Evolutionary conservation across 2,113 vertebrate species (phyloP), one percentile per base, ranked within the genome.

Genomic region (Phainopepla nitens): DNA sequence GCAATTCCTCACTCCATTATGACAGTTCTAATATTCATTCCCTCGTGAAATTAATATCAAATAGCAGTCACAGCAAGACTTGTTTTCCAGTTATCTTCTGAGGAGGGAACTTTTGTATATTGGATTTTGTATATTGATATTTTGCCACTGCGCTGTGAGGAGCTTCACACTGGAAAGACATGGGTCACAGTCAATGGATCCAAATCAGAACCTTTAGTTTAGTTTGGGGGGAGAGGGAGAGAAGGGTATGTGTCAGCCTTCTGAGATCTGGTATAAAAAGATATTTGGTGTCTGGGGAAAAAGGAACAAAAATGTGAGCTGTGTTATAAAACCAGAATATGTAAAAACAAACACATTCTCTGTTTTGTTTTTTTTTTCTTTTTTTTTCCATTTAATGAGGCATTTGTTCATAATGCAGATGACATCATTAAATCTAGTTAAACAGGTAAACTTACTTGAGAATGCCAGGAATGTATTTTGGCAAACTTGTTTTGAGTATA

Each of bases 11-110:
- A 50, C 41, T 68, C 44, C 31, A 49, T 6, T 77, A 44, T 75
- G 81, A 61, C 56, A 92, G 66, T 93, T 93, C n/a, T 89, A 82
- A 66, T 92, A 85, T 57, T 91, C 35, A 54, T 93, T 95, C 69
- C 47, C 75, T 45, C 84, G 84, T 92, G 94, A 94, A 96, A 87
- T 91, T 94, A 95, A 73, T 95, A 93, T 33, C 54, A 92, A 96
- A 92, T 83, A 92, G 68, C 75, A 91, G 47, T 78, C 21, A 7
- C 68, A 83, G 42, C 36, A 50, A 77, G 91, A 79, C 58, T 84
- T 82, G 60, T 77, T 51, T 93, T 96, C 69, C 65, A 90, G 1
- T 91, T 94, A 82, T 86, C 65, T 93, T 79, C 12, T 57, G 61
- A 51, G 56, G 50, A 39, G 35, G 17, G 45, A 39, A 65, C 39